phyloP scores from a whole-genome alignment of 2,113 vertebrate species.

The Takifugu bimaculatus region DNA sequence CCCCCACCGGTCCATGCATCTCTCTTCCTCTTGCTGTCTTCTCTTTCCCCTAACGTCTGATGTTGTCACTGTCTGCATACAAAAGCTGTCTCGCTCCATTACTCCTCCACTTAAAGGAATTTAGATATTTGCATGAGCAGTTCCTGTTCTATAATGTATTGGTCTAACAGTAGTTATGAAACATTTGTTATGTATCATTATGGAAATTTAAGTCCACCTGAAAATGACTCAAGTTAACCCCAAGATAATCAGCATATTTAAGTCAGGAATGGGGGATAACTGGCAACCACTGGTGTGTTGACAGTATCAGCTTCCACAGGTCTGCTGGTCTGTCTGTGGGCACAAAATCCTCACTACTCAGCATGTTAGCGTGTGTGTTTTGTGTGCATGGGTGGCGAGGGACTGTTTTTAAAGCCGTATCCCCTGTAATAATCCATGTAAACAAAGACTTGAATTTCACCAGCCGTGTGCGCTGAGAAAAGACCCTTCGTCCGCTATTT shows the following conservation, averaged over 20 bases:
- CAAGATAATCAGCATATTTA: conserved; percentile 42
- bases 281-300: conserved; percentile 35
- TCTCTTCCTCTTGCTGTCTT: conserved; percentile 35
- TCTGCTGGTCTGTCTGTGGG: conserved; percentile 41
- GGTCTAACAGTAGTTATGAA: conserved; percentile 52
- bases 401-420: conserved; percentile 11
- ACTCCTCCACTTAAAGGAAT: conserved; percentile 44
- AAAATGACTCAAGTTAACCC: conserved; percentile 36
- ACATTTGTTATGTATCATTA: conserved; percentile 43
- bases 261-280: conserved; percentile 26
- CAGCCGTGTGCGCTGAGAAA: conserved; percentile 5
- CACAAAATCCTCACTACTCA: conserved; percentile 53
- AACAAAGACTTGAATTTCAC: conserved; percentile 25
- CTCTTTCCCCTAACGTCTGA: conserved; percentile 44
- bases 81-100: conserved; percentile 36
- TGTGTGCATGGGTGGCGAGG: conserved; percentile 3
- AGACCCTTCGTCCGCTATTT: no score
- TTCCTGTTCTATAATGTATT: conserved; percentile 38
- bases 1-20: conserved; percentile 34
- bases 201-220: conserved; percentile 26
- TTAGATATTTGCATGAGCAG: conserved; percentile 49
- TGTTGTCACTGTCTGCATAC: conserved; percentile 23
- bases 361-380: conserved; percentile 35
- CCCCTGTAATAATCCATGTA: conserved; percentile 23
- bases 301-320: conserved; percentile 42